Evolutionary conservation across 1,140 invertebrate genomes (phyloP).

Genomic region (Amyelois transitella): DNA sequence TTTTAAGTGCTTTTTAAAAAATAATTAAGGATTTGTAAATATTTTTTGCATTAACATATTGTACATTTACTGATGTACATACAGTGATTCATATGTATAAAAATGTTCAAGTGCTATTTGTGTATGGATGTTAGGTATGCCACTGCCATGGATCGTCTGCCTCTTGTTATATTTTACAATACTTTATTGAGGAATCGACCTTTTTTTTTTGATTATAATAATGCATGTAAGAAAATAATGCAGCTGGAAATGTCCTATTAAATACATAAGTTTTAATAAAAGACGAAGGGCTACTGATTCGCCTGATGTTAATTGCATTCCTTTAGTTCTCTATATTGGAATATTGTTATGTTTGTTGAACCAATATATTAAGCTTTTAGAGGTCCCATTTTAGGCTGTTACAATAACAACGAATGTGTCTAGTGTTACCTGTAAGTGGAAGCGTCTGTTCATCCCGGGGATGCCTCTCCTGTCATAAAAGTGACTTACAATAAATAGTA

Average conservation of each 20-base stretch:
- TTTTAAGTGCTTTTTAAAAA: conserved; percentile 61
- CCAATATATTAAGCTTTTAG: conserved; percentile 27
- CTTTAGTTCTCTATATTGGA: conserved; percentile 24
- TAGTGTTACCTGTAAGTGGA: conserved; percentile 51
- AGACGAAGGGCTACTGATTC: conserved; percentile 39
- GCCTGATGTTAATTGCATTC: conserved; percentile 24
- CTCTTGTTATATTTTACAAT: conserved; percentile 23
- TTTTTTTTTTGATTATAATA: conserved; percentile 6
- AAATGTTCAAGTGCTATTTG: conserved; percentile 62
- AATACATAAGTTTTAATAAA: conserved; percentile 28
- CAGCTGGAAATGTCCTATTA: conserved; percentile 27
- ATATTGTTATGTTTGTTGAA: conserved; percentile 27
- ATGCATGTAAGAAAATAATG: conserved; percentile 12
- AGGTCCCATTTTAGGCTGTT: conserved; percentile 61
- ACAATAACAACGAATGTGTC: conserved; percentile 65
- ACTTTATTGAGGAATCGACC: not conserved
- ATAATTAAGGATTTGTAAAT: conserved; percentile 62
- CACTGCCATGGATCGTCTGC: conserved; percentile 60
- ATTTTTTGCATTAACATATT: conserved; percentile 65
- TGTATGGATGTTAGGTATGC: conserved; percentile 63
- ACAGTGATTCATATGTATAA: conserved; percentile 49
- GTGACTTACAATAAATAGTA: not conserved
- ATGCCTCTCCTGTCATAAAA: not conserved
- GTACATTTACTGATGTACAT: conserved; percentile 60
- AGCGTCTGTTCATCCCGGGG: conserved; percentile 8